These are phyloP conservation scores for Drosophila hamatofila DNA, from an alignment of 2,888 invertebrate species.

Conservation along the genomic window DNA sequence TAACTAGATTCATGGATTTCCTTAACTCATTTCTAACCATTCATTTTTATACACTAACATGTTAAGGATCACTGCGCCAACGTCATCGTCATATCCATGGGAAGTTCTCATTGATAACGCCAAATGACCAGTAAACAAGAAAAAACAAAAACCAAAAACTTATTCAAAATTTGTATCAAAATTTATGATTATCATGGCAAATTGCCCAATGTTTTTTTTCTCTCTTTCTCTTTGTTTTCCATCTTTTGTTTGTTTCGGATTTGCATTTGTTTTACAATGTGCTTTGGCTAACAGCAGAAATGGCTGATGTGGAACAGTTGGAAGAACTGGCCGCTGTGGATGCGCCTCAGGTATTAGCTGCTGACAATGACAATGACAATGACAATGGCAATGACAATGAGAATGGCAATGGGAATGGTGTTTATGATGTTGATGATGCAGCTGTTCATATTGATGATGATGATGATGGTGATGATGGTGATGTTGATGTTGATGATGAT, in stretches of 20 bases:
- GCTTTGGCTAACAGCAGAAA: constrained; percentile 55
- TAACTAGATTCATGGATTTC: not conserved
- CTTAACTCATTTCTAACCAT: not conserved
- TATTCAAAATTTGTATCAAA: constrained; percentile 67
- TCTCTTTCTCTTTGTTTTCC: constrained; percentile 61
- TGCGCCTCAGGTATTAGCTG: constrained; percentile 56
- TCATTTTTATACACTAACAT: constrained; percentile 16
- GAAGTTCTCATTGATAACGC: constrained; percentile 43
- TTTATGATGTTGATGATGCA: constrained; percentile 43
- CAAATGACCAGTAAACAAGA: constrained; percentile 26
- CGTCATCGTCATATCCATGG: constrained; percentile 49
- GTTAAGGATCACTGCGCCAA: constrained; percentile 40
- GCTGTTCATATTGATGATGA: constrained; percentile 27
- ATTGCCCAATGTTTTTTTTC: constrained; percentile 45
- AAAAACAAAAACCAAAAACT: constrained; percentile 23
- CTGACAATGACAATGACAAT: constrained; percentile 43
- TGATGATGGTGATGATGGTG: constrained; percentile 31
- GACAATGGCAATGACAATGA: constrained; percentile 23
- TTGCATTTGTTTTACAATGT: constrained; percentile 54
- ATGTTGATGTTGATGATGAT: constrained; percentile 35
- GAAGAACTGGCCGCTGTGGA: constrained; percentile 53
- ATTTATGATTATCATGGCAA: constrained; percentile 52
- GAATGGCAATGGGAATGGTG: constrained; percentile 29
- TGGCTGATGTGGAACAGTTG: constrained; percentile 54
- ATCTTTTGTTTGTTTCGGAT: constrained; percentile 60